Conservation (phyloP, 2,888 invertebrate genomes). For the Prosapia bicincta region DNA sequence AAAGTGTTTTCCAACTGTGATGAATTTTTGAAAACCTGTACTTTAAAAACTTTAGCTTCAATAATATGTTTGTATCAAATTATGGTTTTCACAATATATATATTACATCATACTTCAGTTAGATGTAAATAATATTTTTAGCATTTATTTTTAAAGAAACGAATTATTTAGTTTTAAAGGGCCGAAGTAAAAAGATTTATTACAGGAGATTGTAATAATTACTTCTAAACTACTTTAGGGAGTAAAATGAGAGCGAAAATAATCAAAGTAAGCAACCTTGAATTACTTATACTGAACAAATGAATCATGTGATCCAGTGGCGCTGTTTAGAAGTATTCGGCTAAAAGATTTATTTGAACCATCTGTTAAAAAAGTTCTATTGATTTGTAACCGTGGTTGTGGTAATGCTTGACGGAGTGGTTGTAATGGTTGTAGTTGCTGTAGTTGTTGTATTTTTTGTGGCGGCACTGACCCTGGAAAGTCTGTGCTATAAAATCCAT, state of each 20-base stretch:
- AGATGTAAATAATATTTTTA: too few species aligned
- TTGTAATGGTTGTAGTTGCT: not conserved
- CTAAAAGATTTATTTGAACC: constrained; percentile 20
- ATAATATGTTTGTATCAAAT: too few species aligned
- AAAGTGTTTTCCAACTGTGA: too few species aligned
- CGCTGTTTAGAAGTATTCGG: constrained; percentile 21
- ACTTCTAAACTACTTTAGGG: not conserved
- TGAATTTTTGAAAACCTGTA: too few species aligned
- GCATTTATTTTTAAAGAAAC: too few species aligned
- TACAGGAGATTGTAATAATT: not conserved
- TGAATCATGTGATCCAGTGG: constrained; percentile 16
- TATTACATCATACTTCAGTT: too few species aligned
- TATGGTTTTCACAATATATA: too few species aligned
- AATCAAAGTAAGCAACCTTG: not conserved
- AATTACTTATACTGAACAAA: constrained; percentile 25
- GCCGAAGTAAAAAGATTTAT: not conserved
- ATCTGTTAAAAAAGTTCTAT: not conserved
- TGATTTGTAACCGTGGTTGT: not conserved
- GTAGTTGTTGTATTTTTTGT: constrained; percentile 2
- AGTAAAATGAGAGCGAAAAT: not conserved
- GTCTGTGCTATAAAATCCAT: constrained; percentile 18
- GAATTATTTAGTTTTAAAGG: not conserved
- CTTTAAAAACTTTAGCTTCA: too few species aligned
- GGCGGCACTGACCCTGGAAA: not conserved
- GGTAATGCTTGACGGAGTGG: not conserved